These are phyloP conservation scores for Zenarchopterus dispar DNA, from an alignment of 2,797 vertebrate species.

Conservation along the genomic window DNA sequence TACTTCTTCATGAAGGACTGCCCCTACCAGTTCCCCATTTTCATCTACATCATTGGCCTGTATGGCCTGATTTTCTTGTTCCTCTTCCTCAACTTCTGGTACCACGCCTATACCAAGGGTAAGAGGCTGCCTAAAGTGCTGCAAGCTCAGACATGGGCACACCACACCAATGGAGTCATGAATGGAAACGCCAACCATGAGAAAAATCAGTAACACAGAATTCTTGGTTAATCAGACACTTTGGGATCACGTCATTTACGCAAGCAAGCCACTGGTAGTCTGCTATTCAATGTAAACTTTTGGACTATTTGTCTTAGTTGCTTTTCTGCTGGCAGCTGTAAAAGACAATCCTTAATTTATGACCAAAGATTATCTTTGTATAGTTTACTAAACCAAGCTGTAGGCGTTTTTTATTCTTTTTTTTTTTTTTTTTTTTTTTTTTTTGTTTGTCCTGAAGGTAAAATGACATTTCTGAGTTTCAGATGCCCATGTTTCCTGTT, in stretches of 20 bases:
- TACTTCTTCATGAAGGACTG: conserved; percentile 94
- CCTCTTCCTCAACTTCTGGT: conserved; percentile 97
- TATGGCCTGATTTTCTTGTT: conserved; percentile 91
- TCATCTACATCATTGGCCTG: conserved; percentile 89
- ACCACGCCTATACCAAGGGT: conserved; percentile 95
- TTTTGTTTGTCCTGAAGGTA: conserved; percentile 46
- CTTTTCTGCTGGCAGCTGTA: conserved; percentile 40
- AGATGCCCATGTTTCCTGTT: not conserved
- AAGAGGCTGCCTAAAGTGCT: conserved; percentile 89
- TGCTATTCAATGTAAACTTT: conserved; percentile 20
- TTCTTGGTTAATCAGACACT: not conserved
- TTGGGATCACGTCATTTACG: conserved; percentile 29
- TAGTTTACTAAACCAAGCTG: conserved; percentile 38
- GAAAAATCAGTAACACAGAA: conserved; percentile 70
- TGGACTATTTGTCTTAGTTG: conserved; percentile 30
- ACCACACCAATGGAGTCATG: conserved; percentile 77
- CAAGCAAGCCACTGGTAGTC: conserved; percentile 32
- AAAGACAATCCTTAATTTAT: conserved; percentile 66
- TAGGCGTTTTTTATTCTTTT: conserved; percentile 30
- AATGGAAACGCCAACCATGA: conserved; percentile 74
- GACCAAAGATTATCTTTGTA: conserved; percentile 47
- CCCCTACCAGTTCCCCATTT: conserved; percentile 90
- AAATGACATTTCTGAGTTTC: conserved; percentile 11
- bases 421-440: conserved; percentile 6
- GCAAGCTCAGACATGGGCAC: conserved; percentile 79